Evolutionary conservation across 2,888 invertebrate species (phyloP), one percentile per base, ranked within the genome.

Genomic region (Ochropleura plecta): DNA sequence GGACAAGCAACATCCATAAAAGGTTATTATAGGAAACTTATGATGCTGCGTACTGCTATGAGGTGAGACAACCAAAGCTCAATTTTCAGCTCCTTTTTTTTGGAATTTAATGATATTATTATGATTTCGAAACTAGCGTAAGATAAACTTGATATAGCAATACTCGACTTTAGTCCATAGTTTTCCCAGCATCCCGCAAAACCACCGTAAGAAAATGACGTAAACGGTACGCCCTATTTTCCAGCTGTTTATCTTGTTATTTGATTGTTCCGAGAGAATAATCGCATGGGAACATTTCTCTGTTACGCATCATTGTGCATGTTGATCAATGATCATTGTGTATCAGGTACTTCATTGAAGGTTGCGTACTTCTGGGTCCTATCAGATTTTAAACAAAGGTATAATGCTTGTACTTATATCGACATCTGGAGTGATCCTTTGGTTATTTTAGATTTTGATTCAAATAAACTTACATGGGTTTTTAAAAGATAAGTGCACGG

Each of bases 181-280:
- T 83, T 83, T 79, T 66, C 55, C n/a, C 46, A 73, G 73, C 48
- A n/a, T 16, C 42, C 40, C 30, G 46, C 66, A 76, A 75, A 76
- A 85, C 53, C 68, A 73, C 81, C 70, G 78, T 75, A 86, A 82
- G 86, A 88, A 86, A 89, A 88, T 91, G 86, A 91, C 86, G 90
- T 86, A 87, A 88, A 86, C 88, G 70, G 85, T 86, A 78, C 76
- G 89, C 73, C 87, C 89, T 88, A 90, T 91, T 91, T 91, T 90
- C 86, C 85, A 73, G 73, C 67, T 72, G 81, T 88, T 86, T 89
- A 83, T 85, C 84, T 83, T 76, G 70, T 70, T 78, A 87, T 85
- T 76, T 78, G 79, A 85, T 87, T 83, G 75, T 77, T 77, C 62
- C 73, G 72, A 83, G 79, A 76, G 65, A 83, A 83, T 86, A 76